Percentiles rank a stretch among this genome's conserved stretches.
Conservation (phyloP, 1,140 invertebrate species). For the Listronotus bonariensis region DNA sequence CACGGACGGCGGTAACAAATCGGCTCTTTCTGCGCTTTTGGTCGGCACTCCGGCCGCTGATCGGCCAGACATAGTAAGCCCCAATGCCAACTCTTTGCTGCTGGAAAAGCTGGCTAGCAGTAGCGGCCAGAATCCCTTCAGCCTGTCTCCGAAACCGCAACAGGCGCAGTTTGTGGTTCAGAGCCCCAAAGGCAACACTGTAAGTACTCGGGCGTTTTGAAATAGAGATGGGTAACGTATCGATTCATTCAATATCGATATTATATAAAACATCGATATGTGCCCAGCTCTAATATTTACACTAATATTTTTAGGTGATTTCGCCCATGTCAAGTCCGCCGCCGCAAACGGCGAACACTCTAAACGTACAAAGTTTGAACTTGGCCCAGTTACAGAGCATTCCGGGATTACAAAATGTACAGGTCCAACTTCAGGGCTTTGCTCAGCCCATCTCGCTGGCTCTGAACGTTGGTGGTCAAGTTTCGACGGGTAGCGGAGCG, state of each 20-base stretch:
- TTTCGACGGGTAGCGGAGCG: conserved; percentile 48
- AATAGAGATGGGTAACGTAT: no score
- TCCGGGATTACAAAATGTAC: conserved; percentile 77
- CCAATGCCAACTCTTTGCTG: conserved; percentile 61
- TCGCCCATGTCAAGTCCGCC: conserved; percentile 65
- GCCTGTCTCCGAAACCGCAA: conserved; percentile 41
- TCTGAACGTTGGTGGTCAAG: conserved; percentile 65
- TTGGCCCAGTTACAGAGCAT: conserved; percentile 74
- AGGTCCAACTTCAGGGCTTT: conserved; percentile 73
- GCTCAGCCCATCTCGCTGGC: conserved; percentile 78
- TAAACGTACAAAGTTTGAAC: conserved; percentile 75
- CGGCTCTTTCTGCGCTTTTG: conserved; percentile 45
- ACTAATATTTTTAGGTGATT: conserved; percentile 44
- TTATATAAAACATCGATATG: no score
- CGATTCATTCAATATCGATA: no score
- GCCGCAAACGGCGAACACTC: conserved; percentile 57
- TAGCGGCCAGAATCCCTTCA: conserved; percentile 42
- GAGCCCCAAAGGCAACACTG: conserved; percentile 45
- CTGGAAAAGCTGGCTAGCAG: conserved; percentile 62
- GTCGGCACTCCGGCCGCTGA: conserved; percentile 65
- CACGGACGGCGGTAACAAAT: conserved; percentile 33
- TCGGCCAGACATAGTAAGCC: conserved; percentile 60
- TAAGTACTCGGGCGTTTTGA: conserved; percentile 11
- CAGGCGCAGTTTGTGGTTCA: conserved; percentile 45
- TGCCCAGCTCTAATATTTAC: not conserved